Conservation (phyloP, 2,113 vertebrate species). For the Sinocyclocheilus anshuiensis region DNA sequence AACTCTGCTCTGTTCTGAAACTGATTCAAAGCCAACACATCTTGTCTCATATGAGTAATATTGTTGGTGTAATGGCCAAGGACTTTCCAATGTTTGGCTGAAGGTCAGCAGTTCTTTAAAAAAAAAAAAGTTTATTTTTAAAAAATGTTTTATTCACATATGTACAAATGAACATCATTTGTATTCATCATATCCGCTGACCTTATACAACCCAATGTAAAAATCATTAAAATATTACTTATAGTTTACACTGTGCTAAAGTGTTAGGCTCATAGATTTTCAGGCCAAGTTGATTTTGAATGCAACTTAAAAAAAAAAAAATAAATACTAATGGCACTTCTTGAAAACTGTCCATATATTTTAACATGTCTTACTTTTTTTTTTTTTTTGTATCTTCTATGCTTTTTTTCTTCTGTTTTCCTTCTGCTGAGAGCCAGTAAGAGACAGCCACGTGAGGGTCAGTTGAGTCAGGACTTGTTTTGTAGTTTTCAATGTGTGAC, state of each 20-base stretch:
- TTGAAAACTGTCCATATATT: too few species aligned
- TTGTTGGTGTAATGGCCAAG: not conserved
- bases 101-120: not conserved
- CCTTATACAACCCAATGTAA: not conserved
- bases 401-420: too few species aligned
- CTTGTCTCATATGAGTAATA: not conserved
- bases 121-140: too few species aligned
- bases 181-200: not conserved
- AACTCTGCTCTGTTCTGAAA: not conserved
- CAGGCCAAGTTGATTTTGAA: not conserved
- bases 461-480: not conserved
- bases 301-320: too few species aligned
- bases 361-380: too few species aligned
- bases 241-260: not conserved
- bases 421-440: not conserved
- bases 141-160: not conserved
- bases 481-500: not conserved
- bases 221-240: not conserved
- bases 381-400: too few species aligned
- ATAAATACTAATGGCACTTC: too few species aligned
- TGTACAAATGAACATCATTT: not conserved
- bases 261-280: not conserved
- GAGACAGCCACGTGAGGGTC: not conserved
- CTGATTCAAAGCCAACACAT: not conserved
- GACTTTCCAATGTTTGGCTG: not conserved